Percentiles rank a stretch among this genome's conserved stretches.
phyloP scores from a whole-genome alignment of 2,888 invertebrate species.

The Scaptomyza polygonia region DNA sequence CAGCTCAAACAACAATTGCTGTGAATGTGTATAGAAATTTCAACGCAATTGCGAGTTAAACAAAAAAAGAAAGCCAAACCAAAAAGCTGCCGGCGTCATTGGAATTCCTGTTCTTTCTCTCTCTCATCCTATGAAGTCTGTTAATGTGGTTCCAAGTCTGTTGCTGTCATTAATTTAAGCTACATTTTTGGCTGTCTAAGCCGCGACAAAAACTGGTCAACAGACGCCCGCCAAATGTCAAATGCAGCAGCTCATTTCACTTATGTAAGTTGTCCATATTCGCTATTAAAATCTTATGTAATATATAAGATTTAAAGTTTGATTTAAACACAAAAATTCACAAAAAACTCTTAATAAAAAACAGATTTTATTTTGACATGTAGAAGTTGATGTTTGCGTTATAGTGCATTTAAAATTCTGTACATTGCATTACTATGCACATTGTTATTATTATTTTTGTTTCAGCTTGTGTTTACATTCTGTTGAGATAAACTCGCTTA shows the following conservation, averaged over 20 bases:
- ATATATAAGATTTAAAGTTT: no score
- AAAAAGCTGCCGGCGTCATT: slow-evolving; percentile 29
- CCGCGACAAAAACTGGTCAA: slow-evolving; percentile 45
- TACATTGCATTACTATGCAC: background rate
- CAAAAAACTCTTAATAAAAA: background rate
- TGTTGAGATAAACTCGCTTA: slow-evolving; percentile 1
- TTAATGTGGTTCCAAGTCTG: slow-evolving; percentile 30
- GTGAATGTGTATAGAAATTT: slow-evolving; percentile 33
- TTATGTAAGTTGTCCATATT: background rate
- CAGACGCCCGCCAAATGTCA: slow-evolving; percentile 32
- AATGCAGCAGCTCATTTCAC: slow-evolving; percentile 16
- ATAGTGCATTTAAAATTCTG: slow-evolving; percentile 17
- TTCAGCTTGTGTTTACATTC: slow-evolving; percentile 6
- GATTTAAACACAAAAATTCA: background rate
- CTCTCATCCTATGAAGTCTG: slow-evolving; percentile 8
- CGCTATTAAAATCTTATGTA: background rate
- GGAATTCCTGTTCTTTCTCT: slow-evolving; percentile 5
- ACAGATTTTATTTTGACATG: no score
- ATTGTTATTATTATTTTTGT: background rate
- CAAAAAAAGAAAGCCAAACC: slow-evolving; percentile 49
- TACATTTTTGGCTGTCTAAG: slow-evolving; percentile 26
- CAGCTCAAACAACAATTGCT: slow-evolving; percentile 38
- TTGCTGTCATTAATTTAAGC: slow-evolving; percentile 48
- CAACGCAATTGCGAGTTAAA: slow-evolving; percentile 34
- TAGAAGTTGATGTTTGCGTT: no score